Base-by-base conservation (phyloP, 2,113 vertebrate species). In the Cinclus mexicanus region DNA sequence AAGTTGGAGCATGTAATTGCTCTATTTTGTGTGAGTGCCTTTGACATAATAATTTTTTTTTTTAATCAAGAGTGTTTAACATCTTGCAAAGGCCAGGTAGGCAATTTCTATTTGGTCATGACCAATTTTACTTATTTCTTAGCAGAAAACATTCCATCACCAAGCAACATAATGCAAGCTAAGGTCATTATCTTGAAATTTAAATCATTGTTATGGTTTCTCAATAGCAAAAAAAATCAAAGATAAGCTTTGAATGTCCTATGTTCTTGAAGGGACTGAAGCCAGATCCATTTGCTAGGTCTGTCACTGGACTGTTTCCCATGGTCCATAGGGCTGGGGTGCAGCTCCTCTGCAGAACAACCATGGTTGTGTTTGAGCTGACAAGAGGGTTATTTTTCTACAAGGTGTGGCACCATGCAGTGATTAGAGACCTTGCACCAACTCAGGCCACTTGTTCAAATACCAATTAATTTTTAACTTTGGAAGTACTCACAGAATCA, bases 361-460 rank as follows among this genome's bases (percentile, higher is more conserved):
- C 28, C 14, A 6, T 1, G 0, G 28, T 8, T 84, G 24, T 41
- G 17, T 57, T 53, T 53, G n/a, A 80, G n/a, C 12, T 53, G 37
- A 70, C 44, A 25, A 57, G 22, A 67, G 5, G 1, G 7, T 4
- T 52, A 17, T 31, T 4, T 0, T 56, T 22, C 44, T 69, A 37
- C 10, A 7, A 2, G 7, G 5, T 44, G 37, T 80, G 57, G 56
- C n/a, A 41, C 44, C 7, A 24, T 0, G 0, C 24, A 56, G 55
- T 28, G 44, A 55, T 75, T 41, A 44, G 13, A 24, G 23, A 42
- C 14, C 18, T 71, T 68, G 16, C 44, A 72, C 21, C 19, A 87
- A 37, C 5, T 0, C 5, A 78, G 39, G 52, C 22, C 37, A 25
- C 33, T 77, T 65, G 15, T 42, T 61, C 31, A 74, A 77, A 74